These are phyloP conservation scores for Loripinus fragilis DNA, from an alignment of 2,888 invertebrate species.

Conservation along the genomic window DNA sequence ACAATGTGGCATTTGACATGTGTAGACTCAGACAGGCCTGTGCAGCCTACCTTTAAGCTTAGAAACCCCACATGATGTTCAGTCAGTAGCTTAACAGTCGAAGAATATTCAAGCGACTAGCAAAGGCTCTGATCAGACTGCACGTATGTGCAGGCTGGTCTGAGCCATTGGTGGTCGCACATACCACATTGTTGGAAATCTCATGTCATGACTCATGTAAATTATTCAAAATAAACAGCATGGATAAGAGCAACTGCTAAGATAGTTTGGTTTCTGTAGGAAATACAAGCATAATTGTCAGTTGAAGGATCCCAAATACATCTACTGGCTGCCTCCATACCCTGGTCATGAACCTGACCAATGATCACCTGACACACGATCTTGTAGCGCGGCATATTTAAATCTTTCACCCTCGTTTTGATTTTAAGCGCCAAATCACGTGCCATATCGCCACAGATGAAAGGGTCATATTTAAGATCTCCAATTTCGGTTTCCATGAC, in stretches of 20 bases:
- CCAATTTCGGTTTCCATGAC: constrained; percentile 58
- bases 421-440: constrained; percentile 68
- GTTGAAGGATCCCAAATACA: constrained; percentile 70
- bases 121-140: no score
- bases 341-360: constrained; percentile 70
- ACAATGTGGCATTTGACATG: no score
- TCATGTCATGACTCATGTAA: no score
- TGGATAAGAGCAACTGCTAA: constrained; percentile 70
- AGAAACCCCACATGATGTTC: no score
- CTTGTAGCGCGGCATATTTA: constrained; percentile 74
- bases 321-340: constrained; percentile 64
- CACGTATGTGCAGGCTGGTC: no score
- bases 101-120: no score
- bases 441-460: constrained; percentile 62
- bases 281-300: constrained; percentile 69
- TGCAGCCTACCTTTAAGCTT: no score
- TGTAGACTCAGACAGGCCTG: no score
- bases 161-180: no score
- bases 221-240: constrained; percentile 66
- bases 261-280: constrained; percentile 62
- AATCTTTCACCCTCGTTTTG: constrained; percentile 67
- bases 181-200: no score
- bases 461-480: constrained; percentile 61
- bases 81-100: no score
- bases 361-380: constrained; percentile 68